phyloP scores from a whole-genome alignment of 37 sponge, comb jelly and placozoan genomes.

The Amphimedon queenslandica region DNA sequence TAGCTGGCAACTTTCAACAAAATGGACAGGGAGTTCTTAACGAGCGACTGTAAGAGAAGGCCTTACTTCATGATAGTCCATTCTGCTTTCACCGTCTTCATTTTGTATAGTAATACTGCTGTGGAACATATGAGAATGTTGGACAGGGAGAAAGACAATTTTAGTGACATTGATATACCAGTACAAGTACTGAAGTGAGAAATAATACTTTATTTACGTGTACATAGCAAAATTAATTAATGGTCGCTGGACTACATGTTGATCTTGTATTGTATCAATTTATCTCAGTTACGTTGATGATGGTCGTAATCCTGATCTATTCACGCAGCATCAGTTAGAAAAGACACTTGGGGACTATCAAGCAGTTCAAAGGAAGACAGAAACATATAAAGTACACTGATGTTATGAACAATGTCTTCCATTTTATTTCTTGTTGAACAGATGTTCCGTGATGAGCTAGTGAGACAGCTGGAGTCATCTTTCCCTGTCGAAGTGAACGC shows the following conservation, averaged over 20 bases:
- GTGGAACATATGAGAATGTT: constrained; percentile 56
- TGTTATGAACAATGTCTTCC: no score
- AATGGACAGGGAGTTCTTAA: constrained; percentile 59
- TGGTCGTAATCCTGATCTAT: constrained; percentile 71
- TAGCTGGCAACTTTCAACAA: constrained; percentile 71
- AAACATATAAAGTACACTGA: constrained; percentile 69
- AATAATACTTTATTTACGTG: no score
- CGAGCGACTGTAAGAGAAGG: constrained; percentile 50
- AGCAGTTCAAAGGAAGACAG: constrained; percentile 51
- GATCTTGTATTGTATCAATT: no score
- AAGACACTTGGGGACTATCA: constrained; percentile 48
- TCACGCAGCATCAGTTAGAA: constrained; percentile 57
- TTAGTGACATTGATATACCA: constrained; percentile 55
- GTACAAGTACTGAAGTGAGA: constrained; percentile 65
- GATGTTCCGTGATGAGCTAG: constrained; percentile 60
- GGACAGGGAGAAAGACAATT: constrained; percentile 48
- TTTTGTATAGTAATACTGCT: constrained; percentile 33
- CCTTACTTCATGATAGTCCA: neutral
- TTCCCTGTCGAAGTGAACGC: constrained; percentile 52
- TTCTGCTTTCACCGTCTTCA: neutral
- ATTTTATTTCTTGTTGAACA: constrained; percentile 8
- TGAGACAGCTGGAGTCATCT: constrained; percentile 47
- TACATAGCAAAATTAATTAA: no score
- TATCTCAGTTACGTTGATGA: constrained; percentile 59
- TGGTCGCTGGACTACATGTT: neutral